Evolutionary conservation across 2,888 invertebrate genomes (phyloP).

Genomic region (Chymomyza amoena): DNA sequence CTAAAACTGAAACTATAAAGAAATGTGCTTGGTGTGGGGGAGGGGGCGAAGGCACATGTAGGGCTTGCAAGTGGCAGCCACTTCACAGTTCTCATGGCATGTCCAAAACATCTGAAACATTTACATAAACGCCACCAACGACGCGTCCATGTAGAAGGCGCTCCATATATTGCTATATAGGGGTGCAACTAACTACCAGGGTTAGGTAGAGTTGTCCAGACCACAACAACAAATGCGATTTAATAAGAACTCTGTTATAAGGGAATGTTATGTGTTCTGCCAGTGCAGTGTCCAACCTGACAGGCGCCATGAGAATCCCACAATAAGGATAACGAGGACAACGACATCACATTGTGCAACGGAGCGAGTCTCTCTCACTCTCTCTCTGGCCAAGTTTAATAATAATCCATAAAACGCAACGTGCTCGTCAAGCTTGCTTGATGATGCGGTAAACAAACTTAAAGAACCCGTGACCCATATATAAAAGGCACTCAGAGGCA

Average conservation of each 20-base stretch:
- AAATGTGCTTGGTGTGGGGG: background rate
- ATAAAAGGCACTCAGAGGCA: constrained; percentile 1
- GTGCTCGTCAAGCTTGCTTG: constrained; percentile 16
- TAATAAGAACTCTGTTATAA: background rate
- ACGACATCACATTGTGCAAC: constrained; percentile 23
- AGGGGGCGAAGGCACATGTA: background rate
- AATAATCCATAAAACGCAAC: constrained; percentile 33
- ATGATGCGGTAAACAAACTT: constrained; percentile 58
- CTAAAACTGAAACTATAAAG: background rate
- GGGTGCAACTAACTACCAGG: background rate
- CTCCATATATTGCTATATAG: background rate
- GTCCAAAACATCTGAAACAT: background rate
- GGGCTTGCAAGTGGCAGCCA: background rate
- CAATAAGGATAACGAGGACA: background rate
- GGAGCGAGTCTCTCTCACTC: constrained; percentile 27
- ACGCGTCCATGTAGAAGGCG: background rate
- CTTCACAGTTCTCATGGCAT: background rate
- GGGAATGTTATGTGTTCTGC: background rate
- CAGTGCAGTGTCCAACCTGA: background rate
- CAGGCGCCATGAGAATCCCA: background rate
- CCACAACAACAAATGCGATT: background rate
- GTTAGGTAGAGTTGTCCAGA: background rate
- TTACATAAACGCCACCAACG: background rate
- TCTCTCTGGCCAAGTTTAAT: constrained; percentile 46
- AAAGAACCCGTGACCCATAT: constrained; percentile 58